phyloP scores from a whole-genome alignment of 2,113 vertebrate genomes.

The Daboia siamensis region DNA sequence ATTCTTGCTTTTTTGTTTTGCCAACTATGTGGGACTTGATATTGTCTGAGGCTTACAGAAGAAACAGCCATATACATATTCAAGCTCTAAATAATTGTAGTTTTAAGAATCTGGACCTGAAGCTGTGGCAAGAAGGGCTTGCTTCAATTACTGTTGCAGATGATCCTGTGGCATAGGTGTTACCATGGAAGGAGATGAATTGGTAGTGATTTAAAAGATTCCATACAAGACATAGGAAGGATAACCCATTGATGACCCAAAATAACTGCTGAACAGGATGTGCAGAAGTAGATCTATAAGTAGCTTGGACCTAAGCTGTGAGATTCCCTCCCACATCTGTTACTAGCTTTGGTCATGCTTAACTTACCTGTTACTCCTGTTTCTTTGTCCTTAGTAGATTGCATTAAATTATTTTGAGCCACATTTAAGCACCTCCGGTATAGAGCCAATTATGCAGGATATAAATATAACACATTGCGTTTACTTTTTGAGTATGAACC shows the following conservation, averaged over 20 bases:
- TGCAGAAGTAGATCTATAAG: background rate
- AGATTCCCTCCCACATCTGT: background rate
- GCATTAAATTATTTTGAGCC: background rate
- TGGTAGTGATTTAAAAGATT: background rate
- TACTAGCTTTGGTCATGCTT: background rate
- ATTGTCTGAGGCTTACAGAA: background rate
- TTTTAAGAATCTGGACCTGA: background rate
- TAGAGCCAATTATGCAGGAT: background rate
- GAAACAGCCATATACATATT: background rate
- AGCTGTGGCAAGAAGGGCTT: background rate
- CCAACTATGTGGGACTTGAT: background rate
- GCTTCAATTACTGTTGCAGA: background rate
- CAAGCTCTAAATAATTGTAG: background rate
- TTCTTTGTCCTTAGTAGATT: background rate
- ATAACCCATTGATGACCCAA: background rate
- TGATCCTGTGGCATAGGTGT: background rate
- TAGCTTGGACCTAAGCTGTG: background rate
- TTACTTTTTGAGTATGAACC: background rate
- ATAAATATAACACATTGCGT: background rate
- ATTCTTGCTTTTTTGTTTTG: background rate
- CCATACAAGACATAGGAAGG: background rate
- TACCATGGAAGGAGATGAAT: background rate
- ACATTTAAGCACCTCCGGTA: background rate
- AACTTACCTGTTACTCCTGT: background rate
- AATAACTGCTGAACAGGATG: background rate